Evolutionary conservation across 2,888 invertebrate species (phyloP).

Genomic region (Calameuta filiformis): DNA sequence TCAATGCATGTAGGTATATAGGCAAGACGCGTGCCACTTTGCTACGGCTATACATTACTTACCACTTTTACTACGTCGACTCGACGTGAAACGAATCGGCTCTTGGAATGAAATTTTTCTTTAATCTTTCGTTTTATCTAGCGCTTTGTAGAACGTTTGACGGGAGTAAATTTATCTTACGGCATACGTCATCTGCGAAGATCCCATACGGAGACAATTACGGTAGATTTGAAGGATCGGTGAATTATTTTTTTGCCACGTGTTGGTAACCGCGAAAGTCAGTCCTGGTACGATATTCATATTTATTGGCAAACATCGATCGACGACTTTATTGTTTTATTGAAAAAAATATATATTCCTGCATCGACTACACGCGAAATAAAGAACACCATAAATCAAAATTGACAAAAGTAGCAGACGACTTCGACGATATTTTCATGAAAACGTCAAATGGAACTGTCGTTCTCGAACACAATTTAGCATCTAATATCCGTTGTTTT

Average conservation of each 20-base stretch:
- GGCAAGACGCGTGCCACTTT: not conserved
- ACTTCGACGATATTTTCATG: not conserved
- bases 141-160: not conserved
- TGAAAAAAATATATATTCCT: not conserved
- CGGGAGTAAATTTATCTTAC: not conserved
- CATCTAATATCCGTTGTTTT: slow-evolving; percentile 22
- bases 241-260: too few species aligned
- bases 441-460: not conserved
- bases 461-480: slow-evolving; percentile 2
- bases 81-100: not conserved
- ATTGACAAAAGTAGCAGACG: not conserved
- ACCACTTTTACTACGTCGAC: not conserved
- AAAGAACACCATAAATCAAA: not conserved
- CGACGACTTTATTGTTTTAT: not conserved
- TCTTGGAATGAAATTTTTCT: not conserved
- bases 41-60: not conserved
- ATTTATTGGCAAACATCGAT: too few species aligned
- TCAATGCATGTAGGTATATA: not conserved
- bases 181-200: not conserved
- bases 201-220: not conserved
- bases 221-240: not conserved
- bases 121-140: not conserved
- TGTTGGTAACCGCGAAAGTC: not conserved
- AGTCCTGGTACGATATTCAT: not conserved
- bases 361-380: not conserved